Evolutionary conservation across 2,797 vertebrate species (phyloP).

Genomic region (Vespertilio murinus): DNA sequence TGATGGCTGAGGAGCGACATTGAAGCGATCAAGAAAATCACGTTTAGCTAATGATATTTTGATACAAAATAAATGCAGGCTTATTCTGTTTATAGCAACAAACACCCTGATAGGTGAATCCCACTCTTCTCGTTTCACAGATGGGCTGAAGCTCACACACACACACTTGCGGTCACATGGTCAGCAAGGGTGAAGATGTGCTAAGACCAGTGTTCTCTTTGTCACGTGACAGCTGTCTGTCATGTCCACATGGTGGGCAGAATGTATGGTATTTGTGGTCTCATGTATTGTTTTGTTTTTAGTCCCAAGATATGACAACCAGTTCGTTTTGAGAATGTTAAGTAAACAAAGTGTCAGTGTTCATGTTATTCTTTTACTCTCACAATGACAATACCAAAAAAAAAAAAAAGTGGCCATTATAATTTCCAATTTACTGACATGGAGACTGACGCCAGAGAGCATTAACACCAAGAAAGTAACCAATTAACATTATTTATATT

Average conservation of each 20-base stretch:
- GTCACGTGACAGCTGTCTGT: not conserved
- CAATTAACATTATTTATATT: not conserved
- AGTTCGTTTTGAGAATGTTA: not conserved
- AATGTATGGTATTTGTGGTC: not conserved
- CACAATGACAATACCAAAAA: not conserved
- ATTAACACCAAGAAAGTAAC: not conserved
- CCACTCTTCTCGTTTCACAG: not conserved
- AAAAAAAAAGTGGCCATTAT: not conserved
- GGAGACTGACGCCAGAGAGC: not conserved
- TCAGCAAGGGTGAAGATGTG: not conserved
- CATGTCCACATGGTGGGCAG: not conserved
- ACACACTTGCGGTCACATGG: not conserved
- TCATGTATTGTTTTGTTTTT: not conserved
- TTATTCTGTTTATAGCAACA: not conserved
- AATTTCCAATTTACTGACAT: not conserved
- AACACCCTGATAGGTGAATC: not conserved
- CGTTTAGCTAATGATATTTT: not conserved
- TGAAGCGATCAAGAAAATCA: not conserved
- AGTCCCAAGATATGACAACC: not conserved
- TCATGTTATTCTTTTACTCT: not conserved
- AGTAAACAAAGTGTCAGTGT: not conserved
- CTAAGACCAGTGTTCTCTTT: not conserved
- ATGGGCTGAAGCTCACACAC: not conserved
- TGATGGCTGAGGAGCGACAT: not conserved
- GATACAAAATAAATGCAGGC: not conserved